Base-by-base conservation (phyloP, 2,888 invertebrate genomes). In the Desoria tigrina region DNA sequence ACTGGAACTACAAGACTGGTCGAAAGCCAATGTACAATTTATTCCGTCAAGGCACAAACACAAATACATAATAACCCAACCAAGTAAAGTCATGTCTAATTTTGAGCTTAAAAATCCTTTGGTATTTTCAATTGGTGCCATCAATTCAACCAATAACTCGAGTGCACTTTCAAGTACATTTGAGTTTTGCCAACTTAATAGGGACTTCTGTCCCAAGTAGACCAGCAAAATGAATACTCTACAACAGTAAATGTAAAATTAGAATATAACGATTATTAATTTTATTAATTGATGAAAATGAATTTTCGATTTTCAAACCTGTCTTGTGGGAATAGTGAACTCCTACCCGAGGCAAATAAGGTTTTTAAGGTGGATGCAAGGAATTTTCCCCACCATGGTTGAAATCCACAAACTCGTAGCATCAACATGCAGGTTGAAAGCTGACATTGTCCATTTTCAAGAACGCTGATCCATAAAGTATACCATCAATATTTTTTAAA, bases 381-480 rank as follows among this genome's bases (percentile, higher is more conserved):
- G 78, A 91, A 92, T 73, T 88, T 86, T 49, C 94, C 94, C 94
- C 95, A 95, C 90, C 93, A 95, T 11, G 84, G 82, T 78, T 88
- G 87, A 63, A 85, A 84, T 57, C 88, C 88, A 78, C 89, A 89
- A 79, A 88, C 87, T 57, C 90, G 86, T 64, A 92, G 90, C 77
- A 92, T 81, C 68, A 94, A 82, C 26, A 92, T 88, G 58, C 87
- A 90, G 18, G 89, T 86, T 23, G 90, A 86, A 50, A 92, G 84
- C 78, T 93, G 93, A 65, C 90, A 84, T 66, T 89, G 86, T 1
- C 90, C 89, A 69, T 89, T 87, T 78, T 90, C 90, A 77, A 86
- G 87, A 69, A 94, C 86, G 80, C 90, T 88, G 78, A n/a, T n/a
- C n/a, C n/a, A n/a, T n/a, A n/a, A n/a, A n/a, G n/a, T n/a, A n/a